Base-by-base conservation (phyloP, 1,140 invertebrate genomes). In the Pseudomyrmex dendroicus region DNA sequence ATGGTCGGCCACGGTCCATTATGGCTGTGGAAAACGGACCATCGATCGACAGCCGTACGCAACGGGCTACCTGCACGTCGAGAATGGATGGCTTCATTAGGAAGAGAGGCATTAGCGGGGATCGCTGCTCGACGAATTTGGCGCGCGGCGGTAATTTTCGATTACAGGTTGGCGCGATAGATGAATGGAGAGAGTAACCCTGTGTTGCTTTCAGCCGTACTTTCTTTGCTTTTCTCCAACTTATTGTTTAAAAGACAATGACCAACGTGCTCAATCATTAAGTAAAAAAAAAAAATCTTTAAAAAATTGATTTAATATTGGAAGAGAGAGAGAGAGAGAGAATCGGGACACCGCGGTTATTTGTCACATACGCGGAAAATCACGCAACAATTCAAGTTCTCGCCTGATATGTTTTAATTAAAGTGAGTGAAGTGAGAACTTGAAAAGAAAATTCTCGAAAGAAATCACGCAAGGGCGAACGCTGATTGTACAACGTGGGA, bases 11-110 rank as follows among this genome's bases (percentile, higher is more conserved):
- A 66, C 68, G 56, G 74, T 84, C 87, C 74, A 89, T 87, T 84
- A 76, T 82, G 73, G 80, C 50, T 13, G 59, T 83, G 77, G 61
- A 89, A 82, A 82, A 87, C 50, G 70, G 52, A 73, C 59, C 52
- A 73, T 78, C 82, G 66, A 84, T 84, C 64, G 84, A 67, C 56
- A 84, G 57, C 25, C 61, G 44, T 52, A 12, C 46, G 13, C 64
- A 5, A 35, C 59, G 17, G 35, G 12, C 61, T 63, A 80, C 62
- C 77, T 56, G 67, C 64, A 61, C 48, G 66, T 48, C 77, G 44
- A 70, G 35, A 44, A 70, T 61, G 22, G 13, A 86, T 82, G 52
- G 57, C 73, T 80, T 87, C 74, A 59, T 86, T 72, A 80, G 52
- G 70, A 0, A 64, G 67, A 80, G 54, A 46, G 44, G 10, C 52